Percentiles rank a stretch among this genome's conserved stretches.
Conservation (phyloP, 2,797 vertebrate genomes). For the Rhinoraja longicauda region DNA sequence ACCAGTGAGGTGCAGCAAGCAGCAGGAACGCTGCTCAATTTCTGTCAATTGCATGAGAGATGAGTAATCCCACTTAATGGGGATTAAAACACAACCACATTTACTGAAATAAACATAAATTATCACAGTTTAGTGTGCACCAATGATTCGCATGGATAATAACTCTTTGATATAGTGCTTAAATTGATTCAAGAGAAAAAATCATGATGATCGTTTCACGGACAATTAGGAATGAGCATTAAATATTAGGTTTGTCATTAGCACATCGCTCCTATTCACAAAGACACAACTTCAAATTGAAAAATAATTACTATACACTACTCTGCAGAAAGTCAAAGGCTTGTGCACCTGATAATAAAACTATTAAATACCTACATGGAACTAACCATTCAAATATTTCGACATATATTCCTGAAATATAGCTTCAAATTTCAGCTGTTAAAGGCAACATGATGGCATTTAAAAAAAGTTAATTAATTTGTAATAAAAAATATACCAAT, state of each 20-base stretch:
- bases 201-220: no score
- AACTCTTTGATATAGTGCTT: background rate
- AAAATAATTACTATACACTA: background rate
- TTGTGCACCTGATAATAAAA: background rate
- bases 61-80: background rate
- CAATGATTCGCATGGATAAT: background rate
- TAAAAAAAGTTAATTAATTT: no score
- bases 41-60: background rate
- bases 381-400: no score
- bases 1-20: background rate
- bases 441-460: no score
- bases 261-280: no score
- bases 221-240: no score
- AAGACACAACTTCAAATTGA: no score
- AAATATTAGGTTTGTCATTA: no score
- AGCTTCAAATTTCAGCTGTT: no score
- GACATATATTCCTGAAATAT: no score
- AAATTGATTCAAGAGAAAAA: no score
- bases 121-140: background rate
- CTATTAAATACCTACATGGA: background rate
- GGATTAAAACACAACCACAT: background rate
- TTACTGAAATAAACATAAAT: background rate
- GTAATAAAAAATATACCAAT: no score
- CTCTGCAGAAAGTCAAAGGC: background rate
- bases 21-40: background rate